These are phyloP conservation scores for Apamea crenata DNA, from an alignment of 2,888 invertebrate species.

Conservation along the genomic window DNA sequence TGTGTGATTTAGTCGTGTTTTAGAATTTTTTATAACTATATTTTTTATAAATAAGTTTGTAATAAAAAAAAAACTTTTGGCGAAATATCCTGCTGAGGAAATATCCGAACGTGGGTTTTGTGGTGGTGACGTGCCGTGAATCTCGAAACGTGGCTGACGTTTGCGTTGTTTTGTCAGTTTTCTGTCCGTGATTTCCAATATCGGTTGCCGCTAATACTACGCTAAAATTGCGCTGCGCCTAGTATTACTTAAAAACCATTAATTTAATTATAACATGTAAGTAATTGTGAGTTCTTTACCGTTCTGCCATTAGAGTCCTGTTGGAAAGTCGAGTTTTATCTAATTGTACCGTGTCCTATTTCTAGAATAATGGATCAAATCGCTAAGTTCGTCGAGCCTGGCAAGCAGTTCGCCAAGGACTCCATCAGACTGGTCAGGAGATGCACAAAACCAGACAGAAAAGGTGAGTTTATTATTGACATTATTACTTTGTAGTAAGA, in stretches of 20 bases:
- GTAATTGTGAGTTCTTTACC: constrained; percentile 41
- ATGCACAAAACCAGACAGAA: constrained; percentile 99
- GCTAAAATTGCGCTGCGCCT: constrained; percentile 54
- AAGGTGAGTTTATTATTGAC: constrained; percentile 91
- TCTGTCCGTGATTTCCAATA: constrained; percentile 67
- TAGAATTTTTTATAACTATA: too few relatives aligned
- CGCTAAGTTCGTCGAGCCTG: constrained; percentile 97
- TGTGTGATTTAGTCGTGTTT: too few relatives aligned
- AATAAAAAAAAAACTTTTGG: not conserved
- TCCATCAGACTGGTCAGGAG: constrained; percentile 99
- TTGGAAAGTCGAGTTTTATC: constrained; percentile 14
- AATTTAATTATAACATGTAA: constrained; percentile 58
- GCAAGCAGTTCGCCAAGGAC: constrained; percentile 99
- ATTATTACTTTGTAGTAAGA: constrained; percentile 1
- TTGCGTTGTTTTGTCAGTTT: constrained; percentile 74
- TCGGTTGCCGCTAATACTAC: constrained; percentile 59
- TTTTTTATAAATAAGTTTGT: too few relatives aligned
- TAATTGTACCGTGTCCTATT: constrained; percentile 66
- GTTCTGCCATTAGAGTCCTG: constrained; percentile 10
- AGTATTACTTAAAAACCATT: constrained; percentile 53
- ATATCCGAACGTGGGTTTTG: constrained; percentile 72
- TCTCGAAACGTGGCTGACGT: constrained; percentile 89
- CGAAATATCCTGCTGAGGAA: constrained; percentile 72
- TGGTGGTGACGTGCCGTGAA: constrained; percentile 84
- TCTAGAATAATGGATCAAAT: constrained; percentile 98